Evolutionary conservation across 2,888 invertebrate genomes (phyloP).

Genomic region (Drepana falcataria): DNA sequence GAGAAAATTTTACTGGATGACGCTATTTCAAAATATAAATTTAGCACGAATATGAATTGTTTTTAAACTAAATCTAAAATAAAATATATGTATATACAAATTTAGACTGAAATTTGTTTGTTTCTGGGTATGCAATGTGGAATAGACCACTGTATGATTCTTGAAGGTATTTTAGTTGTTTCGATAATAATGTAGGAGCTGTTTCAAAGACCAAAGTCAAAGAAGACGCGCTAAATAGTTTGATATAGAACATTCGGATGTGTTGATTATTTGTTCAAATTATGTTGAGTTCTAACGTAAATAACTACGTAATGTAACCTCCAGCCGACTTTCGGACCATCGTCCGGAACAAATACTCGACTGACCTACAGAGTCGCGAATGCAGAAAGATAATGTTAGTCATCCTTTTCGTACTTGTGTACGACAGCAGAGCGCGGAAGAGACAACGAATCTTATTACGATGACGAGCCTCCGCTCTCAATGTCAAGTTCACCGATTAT

Average conservation of each 20-base stretch:
- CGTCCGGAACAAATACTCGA: constrained; percentile 76
- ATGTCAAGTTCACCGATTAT: constrained; percentile 79
- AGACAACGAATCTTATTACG: constrained; percentile 61
- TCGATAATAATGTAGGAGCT: no score
- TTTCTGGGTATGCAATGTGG: no score
- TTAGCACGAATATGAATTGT: neutral
- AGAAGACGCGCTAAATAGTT: constrained; percentile 23
- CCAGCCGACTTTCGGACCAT: constrained; percentile 77
- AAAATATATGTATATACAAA: no score
- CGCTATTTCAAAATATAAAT: constrained; percentile 36
- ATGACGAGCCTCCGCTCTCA: constrained; percentile 77
- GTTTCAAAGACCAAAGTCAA: constrained; percentile 13
- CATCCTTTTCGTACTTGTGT: constrained; percentile 53
- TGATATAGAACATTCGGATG: constrained; percentile 21
- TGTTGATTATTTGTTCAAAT: constrained; percentile 38
- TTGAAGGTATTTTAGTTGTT: no score
- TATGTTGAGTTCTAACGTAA: constrained; percentile 48
- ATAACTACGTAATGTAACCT: constrained; percentile 70
- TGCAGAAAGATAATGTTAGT: constrained; percentile 58
- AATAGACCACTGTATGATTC: no score
- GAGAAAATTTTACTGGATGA: constrained; percentile 48
- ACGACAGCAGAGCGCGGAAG: constrained; percentile 41
- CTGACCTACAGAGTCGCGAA: constrained; percentile 74
- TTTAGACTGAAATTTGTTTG: no score
- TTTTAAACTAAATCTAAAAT: no score